Conservation (phyloP, 2,888 invertebrate genomes). For the Cephus pygmeus region DNA sequence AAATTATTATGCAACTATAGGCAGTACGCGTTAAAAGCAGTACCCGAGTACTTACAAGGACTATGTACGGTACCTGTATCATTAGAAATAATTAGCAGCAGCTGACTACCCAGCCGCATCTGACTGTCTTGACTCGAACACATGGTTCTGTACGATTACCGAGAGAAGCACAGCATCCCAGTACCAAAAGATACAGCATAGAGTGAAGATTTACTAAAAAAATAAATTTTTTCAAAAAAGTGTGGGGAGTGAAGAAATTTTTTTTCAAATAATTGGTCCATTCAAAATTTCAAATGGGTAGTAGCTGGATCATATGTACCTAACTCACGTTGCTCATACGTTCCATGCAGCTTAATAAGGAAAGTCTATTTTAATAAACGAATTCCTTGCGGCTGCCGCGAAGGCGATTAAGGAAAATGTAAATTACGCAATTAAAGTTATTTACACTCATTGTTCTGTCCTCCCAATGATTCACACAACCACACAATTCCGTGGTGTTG, state of each 20-base stretch:
- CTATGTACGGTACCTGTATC: conserved; percentile 17
- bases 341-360: conserved; percentile 20
- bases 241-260: no score
- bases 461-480: conserved; percentile 19
- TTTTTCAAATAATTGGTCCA: no score
- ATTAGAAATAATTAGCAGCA: conserved; percentile 35
- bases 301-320: no score
- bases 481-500: not conserved
- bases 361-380: conserved; percentile 44
- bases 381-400: conserved; percentile 30
- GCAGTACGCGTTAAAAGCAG: no score
- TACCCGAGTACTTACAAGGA: no score
- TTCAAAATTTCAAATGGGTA: no score
- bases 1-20: conserved; percentile 4
- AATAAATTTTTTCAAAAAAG: no score
- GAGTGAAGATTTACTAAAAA: no score
- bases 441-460: conserved; percentile 48
- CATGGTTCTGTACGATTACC: no score
- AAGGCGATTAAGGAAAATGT: conserved; percentile 42
- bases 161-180: no score
- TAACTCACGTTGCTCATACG: conserved; percentile 14
- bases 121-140: not conserved
- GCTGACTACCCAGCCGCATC: conserved; percentile 27
- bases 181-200: no score
- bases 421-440: conserved; percentile 48